Conservation (phyloP, 1,140 invertebrate species). For the Hermetia illucens region DNA sequence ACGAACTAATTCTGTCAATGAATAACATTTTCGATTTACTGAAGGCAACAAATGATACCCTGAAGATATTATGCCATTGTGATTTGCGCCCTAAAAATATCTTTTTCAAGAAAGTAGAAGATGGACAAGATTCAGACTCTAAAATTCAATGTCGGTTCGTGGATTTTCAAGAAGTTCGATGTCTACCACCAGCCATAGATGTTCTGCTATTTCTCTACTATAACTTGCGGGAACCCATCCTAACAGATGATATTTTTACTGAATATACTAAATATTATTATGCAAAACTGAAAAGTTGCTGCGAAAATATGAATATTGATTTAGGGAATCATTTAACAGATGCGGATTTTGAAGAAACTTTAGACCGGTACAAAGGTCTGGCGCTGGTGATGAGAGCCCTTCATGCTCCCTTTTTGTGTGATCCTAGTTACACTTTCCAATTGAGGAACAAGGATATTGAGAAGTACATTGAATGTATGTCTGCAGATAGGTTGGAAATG, state of each 20-base stretch:
- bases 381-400: background rate
- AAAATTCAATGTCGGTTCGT: conserved; percentile 31
- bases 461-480: no score
- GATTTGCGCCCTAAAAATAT: no score
- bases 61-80: no score
- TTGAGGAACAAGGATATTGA: no score
- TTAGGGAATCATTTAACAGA: background rate
- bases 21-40: no score
- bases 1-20: no score
- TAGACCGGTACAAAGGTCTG: background rate
- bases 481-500: no score
- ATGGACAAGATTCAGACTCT: no score
- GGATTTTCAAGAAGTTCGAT: conserved; percentile 41
- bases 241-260: conserved; percentile 10
- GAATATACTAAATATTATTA: background rate
- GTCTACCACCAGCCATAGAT: conserved; percentile 40
- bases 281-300: background rate
- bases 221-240: conserved; percentile 13
- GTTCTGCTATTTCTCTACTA: conserved; percentile 25
- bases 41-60: no score
- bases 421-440: no score
- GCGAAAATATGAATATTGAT: background rate
- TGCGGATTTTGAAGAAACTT: background rate
- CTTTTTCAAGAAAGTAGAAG: conserved; percentile 33
- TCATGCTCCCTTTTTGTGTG: no score